phyloP scores from a whole-genome alignment of 2,888 invertebrate genomes.

The Watsonalla cultraria region DNA sequence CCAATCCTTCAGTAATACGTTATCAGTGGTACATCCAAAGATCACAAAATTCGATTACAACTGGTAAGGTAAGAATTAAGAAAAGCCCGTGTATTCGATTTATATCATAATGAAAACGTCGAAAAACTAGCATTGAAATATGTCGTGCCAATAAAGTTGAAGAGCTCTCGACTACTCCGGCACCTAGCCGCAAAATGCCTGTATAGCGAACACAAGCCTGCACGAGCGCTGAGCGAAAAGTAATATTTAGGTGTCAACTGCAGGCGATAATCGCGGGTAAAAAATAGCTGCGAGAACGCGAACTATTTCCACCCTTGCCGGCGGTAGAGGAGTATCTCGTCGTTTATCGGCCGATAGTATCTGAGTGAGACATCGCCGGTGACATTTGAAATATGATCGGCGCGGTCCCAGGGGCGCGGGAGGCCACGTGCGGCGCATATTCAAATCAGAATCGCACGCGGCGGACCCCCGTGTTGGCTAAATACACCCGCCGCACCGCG shows the following conservation, averaged over 20 bases:
- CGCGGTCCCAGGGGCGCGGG: conserved; percentile 67
- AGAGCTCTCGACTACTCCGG: conserved; percentile 44
- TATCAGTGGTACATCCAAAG: too few species aligned
- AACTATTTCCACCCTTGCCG: conserved; percentile 72
- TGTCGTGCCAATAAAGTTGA: conserved; percentile 62
- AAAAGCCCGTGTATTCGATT: background rate
- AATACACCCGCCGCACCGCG: conserved; percentile 71
- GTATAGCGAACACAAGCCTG: conserved; percentile 39
- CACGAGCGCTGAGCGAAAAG: conserved; percentile 54
- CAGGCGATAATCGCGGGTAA: conserved; percentile 76
- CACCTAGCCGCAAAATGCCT: conserved; percentile 59
- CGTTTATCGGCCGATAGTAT: conserved; percentile 77
- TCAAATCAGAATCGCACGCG: conserved; percentile 77
- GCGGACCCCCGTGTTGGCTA: conserved; percentile 78
- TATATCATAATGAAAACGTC: conserved; percentile 10
- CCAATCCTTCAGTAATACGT: too few species aligned
- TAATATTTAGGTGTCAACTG: conserved; percentile 78
- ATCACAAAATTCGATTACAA: too few species aligned
- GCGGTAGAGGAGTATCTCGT: conserved; percentile 58
- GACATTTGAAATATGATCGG: conserved; percentile 79
- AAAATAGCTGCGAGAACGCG: conserved; percentile 59
- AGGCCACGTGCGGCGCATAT: conserved; percentile 76
- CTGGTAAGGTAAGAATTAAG: too few species aligned
- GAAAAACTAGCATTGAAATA: conserved; percentile 45
- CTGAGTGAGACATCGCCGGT: conserved; percentile 78